Evolutionary conservation across 2,113 vertebrate species (phyloP).

Genomic region (Reinhardtius hippoglossoides): DNA sequence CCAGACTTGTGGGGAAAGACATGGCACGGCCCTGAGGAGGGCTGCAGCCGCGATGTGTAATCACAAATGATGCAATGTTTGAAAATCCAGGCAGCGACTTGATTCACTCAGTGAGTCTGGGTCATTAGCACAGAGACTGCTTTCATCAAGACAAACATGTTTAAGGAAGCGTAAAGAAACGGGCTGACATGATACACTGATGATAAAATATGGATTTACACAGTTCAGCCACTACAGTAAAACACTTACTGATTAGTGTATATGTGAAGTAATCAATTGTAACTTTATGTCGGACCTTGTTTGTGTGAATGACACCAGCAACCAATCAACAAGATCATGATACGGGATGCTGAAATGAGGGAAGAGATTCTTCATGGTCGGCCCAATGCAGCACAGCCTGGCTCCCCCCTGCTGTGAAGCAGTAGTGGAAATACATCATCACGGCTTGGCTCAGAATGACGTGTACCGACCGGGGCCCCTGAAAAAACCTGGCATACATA

Average conservation of each 20-base stretch:
- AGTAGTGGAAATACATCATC: not conserved
- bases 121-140: slow-evolving; percentile 1
- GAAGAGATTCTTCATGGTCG: not conserved
- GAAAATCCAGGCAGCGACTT: slow-evolving; percentile 18
- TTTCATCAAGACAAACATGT: slow-evolving; percentile 11
- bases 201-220: not conserved
- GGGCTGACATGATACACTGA: not conserved
- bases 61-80: slow-evolving; percentile 56
- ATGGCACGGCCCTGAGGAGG: slow-evolving; percentile 26
- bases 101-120: slow-evolving; percentile 17
- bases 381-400: not conserved
- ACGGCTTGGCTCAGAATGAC: not conserved
- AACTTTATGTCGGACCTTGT: not conserved
- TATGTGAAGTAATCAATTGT: not conserved
- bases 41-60: slow-evolving; percentile 32
- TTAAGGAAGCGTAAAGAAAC: not conserved
- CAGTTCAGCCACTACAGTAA: not conserved
- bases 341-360: not conserved
- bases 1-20: slow-evolving; percentile 35
- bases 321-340: not conserved
- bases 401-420: not conserved
- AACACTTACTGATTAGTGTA: not conserved
- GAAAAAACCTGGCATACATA: not conserved
- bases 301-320: not conserved
- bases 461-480: no score